A percentile compares a stretch with the other conserved stretches of the same genome.
Conservation (phyloP, 1,140 invertebrate genomes). For the Panagrolaimus sp. region DNA sequence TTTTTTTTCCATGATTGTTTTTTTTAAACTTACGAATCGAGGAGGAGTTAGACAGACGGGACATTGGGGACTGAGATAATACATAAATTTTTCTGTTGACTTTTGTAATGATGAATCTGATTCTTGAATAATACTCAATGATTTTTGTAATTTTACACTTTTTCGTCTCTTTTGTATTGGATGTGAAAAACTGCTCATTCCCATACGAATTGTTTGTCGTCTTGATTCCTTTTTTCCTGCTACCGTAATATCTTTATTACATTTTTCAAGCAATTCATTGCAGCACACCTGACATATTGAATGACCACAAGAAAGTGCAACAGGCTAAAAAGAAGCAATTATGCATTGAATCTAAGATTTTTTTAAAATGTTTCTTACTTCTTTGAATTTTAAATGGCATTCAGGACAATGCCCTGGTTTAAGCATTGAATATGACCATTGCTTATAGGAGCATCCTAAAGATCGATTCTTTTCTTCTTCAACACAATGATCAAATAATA, state of each 20-base stretch:
- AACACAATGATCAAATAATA: not conserved
- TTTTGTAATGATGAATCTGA: too few relatives aligned
- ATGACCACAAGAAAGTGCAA: conserved; percentile 11
- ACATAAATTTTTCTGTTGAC: too few relatives aligned
- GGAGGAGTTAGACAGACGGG: not conserved
- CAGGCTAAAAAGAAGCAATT: conserved; percentile 2
- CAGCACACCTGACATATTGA: conserved; percentile 7
- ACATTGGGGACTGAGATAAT: not conserved
- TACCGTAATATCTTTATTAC: not conserved
- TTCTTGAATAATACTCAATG: too few relatives aligned
- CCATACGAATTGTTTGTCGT: not conserved
- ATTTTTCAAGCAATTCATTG: conserved; percentile 7
- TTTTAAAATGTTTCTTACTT: not conserved
- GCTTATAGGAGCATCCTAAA: not conserved
- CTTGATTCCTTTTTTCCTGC: not conserved
- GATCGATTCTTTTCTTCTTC: not conserved
- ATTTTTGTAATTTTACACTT: too few relatives aligned
- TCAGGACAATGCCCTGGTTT: conserved; percentile 7
- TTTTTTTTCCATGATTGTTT: too few relatives aligned
- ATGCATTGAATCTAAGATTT: not conserved
- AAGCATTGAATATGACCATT: not conserved
- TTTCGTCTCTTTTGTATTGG: not conserved
- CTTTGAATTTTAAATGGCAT: not conserved
- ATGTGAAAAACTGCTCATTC: not conserved
- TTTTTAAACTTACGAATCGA: conserved; percentile 3